These are phyloP conservation scores for Drosophila ustulata DNA, from an alignment of 2,888 invertebrate genomes.

Conservation along the genomic window DNA sequence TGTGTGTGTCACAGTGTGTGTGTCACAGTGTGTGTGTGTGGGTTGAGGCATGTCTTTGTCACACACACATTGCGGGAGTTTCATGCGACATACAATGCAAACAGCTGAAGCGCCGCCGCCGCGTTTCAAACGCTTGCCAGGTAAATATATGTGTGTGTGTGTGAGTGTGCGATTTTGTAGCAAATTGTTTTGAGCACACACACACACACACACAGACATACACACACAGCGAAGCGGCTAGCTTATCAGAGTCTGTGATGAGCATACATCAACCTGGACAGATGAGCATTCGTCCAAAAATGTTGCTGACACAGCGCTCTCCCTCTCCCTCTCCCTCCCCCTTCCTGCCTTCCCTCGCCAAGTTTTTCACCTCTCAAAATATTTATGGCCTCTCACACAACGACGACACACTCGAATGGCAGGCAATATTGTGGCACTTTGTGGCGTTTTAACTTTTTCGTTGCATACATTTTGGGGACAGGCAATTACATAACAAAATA, in stretches of 20 bases:
- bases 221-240: background rate
- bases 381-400: constrained; percentile 62
- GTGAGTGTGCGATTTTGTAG: constrained; percentile 50
- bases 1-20: background rate
- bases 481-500: constrained; percentile 68
- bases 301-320: constrained; percentile 58
- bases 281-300: constrained; percentile 43
- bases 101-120: constrained; percentile 53
- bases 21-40: background rate
- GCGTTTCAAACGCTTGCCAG: constrained; percentile 48
- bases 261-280: constrained; percentile 45
- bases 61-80: constrained; percentile 11
- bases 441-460: constrained; percentile 51
- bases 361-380: constrained; percentile 46
- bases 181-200: constrained; percentile 54
- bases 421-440: constrained; percentile 55
- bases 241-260: constrained; percentile 39
- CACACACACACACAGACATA: constrained; percentile 8
- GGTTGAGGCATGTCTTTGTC: constrained; percentile 15
- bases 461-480: constrained; percentile 45
- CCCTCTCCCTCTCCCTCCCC: constrained; percentile 5
- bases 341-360: background rate
- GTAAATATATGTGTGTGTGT: constrained; percentile 14
- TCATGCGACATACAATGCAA: constrained; percentile 51
- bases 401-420: background rate